phyloP scores from a whole-genome alignment of 2,113 vertebrate genomes.

The Pedionomus torquatus region DNA sequence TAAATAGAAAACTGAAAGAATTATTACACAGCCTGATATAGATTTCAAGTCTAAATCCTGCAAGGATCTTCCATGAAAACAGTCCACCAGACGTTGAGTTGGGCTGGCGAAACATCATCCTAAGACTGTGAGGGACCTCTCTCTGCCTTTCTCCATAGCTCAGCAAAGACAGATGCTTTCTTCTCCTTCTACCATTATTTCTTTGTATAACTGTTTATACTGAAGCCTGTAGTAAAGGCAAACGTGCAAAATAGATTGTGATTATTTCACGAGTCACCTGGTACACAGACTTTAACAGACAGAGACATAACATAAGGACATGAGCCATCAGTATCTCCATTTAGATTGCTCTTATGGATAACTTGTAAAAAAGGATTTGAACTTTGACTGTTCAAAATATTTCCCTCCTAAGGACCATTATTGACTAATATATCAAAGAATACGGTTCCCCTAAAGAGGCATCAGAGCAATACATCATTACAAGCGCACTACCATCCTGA shows the following conservation, averaged over 20 bases:
- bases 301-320: neutral
- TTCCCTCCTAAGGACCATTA: slow-evolving; percentile 54
- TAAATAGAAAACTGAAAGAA: neutral
- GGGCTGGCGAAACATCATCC: neutral
- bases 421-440: slow-evolving; percentile 68
- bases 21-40: neutral
- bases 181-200: neutral
- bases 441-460: slow-evolving; percentile 30
- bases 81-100: too few relatives aligned
- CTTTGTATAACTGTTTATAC: neutral
- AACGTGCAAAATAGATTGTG: neutral
- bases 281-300: accelerated
- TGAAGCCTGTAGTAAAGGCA: neutral
- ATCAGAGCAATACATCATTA: slow-evolving; percentile 36
- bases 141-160: neutral
- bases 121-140: neutral
- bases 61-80: neutral
- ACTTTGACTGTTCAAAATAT: neutral
- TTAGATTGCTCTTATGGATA: neutral
- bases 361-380: neutral
- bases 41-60: neutral
- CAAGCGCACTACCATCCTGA: neutral
- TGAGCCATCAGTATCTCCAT: neutral
- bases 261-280: neutral
- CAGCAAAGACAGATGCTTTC: neutral